A percentile compares a stretch with the other conserved stretches of the same genome.
These are phyloP conservation scores for Catagonus wagneri DNA, from an alignment of 2,113 vertebrate genomes.

Conservation along the genomic window DNA sequence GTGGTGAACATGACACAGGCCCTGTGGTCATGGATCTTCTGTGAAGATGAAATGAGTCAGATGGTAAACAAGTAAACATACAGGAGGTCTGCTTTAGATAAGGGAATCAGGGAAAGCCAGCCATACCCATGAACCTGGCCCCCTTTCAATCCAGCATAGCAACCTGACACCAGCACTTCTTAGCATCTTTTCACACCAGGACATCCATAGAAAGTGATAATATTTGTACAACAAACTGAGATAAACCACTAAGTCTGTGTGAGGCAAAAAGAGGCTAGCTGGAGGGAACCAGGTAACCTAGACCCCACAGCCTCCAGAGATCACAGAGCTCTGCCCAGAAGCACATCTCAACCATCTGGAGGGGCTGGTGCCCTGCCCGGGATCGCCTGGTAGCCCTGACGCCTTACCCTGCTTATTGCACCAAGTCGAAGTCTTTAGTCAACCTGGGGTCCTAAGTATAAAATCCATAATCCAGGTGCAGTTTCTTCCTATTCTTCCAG, in stretches of 20 bases:
- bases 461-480: neutral
- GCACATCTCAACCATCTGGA: neutral
- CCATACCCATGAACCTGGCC: accelerated
- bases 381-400: neutral
- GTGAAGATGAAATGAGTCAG: neutral
- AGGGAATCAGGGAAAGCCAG: neutral
- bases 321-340: neutral
- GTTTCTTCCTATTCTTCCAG: neutral
- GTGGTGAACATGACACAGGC: neutral
- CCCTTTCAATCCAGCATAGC: neutral
- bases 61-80: neutral
- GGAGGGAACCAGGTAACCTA: neutral
- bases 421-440: neutral
- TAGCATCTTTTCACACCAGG: neutral
- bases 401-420: neutral
- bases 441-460: neutral
- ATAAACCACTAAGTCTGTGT: neutral
- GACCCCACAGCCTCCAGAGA: neutral
- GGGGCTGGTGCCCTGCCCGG: neutral
- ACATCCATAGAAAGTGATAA: neutral
- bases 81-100: neutral
- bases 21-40: neutral
- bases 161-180: neutral
- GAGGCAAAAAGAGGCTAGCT: neutral
- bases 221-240: neutral